Evolutionary conservation across 2,888 invertebrate genomes (phyloP).

Genomic region (Odontocolon sp.): DNA sequence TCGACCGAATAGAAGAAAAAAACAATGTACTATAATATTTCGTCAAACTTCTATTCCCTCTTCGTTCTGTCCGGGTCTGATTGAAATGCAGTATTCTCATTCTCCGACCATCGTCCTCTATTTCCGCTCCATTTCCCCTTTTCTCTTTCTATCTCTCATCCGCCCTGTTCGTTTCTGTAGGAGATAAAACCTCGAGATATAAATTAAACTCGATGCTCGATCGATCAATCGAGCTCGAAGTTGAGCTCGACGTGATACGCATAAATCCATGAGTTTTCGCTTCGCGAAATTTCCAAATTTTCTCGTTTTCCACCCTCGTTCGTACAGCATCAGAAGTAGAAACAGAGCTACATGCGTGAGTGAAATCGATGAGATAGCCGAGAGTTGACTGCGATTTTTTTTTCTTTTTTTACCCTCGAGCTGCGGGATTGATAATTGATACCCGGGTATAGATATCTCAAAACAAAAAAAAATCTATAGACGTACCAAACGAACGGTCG

Average conservation of each 20-base stretch:
- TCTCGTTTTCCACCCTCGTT: background rate
- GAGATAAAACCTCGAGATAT: constrained; percentile 26
- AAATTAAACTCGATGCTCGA: constrained; percentile 47
- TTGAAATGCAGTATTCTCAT: constrained; percentile 4
- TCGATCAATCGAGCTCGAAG: constrained; percentile 53
- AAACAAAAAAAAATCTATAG: background rate
- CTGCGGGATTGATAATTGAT: background rate
- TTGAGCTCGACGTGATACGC: constrained; percentile 36
- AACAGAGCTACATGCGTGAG: background rate
- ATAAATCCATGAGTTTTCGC: constrained; percentile 39
- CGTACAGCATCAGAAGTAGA: background rate
- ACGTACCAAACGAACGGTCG: no score
- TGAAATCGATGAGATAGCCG: background rate
- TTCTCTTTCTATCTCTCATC: background rate
- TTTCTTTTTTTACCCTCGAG: background rate
- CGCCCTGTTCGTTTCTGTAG: background rate
- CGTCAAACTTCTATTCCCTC: background rate
- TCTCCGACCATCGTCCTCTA: constrained; percentile 2
- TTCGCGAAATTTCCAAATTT: constrained; percentile 32
- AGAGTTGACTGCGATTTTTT: background rate
- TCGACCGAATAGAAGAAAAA: background rate
- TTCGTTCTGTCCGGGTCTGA: background rate
- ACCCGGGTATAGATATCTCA: background rate
- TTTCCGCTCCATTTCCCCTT: constrained; percentile 6
- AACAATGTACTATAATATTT: background rate